Conservation (phyloP, 92 coral and sea anemone species). For the Bergia sp. region DNA sequence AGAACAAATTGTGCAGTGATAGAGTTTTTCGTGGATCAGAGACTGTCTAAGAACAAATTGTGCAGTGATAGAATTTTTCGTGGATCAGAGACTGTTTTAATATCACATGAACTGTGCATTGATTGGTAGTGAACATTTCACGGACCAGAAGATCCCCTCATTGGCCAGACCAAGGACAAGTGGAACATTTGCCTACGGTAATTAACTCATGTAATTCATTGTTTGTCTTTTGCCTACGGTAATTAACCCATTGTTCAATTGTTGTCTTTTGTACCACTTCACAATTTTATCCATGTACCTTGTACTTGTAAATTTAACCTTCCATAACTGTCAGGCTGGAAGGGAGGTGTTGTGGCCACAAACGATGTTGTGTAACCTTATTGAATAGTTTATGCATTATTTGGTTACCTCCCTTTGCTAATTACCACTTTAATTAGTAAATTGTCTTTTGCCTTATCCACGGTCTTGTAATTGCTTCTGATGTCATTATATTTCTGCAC, state of each 20-base stretch:
- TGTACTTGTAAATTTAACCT: neutral
- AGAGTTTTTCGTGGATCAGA: neutral
- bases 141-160: neutral
- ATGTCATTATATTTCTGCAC: neutral
- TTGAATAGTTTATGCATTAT: neutral
- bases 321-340: neutral
- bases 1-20: neutral
- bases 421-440: neutral
- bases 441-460: neutral
- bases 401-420: neutral
- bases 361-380: neutral
- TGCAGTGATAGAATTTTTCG: neutral
- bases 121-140: neutral
- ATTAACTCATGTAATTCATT: neutral
- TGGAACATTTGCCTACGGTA: neutral
- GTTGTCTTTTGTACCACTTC: neutral
- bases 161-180: neutral
- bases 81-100: neutral
- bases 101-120: neutral
- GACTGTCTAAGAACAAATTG: neutral
- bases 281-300: neutral
- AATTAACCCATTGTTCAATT: neutral
- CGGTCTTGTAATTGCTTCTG: neutral
- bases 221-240: neutral
- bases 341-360: neutral